Base-by-base conservation (phyloP, 2,113 vertebrate species). In the Aegypius monachus region DNA sequence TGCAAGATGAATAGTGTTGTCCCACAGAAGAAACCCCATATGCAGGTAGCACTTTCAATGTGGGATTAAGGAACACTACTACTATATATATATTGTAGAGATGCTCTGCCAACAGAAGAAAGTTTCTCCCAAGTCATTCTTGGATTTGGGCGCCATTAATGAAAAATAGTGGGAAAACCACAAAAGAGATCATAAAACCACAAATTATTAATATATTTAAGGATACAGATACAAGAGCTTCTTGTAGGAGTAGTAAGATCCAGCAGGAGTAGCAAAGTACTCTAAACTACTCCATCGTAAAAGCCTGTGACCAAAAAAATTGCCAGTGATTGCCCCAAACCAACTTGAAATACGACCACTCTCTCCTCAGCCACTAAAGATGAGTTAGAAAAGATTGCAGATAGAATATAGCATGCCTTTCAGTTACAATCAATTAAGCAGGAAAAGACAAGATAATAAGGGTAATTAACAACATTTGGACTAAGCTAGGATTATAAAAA, bases 381-480 rank as follows among this genome's bases (percentile, higher is more conserved):
- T 5, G 27, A 84, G 59, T 31, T 77, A 52, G 42, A 68, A 43
- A 79, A 71, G 38, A 40, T 5, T 22, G 34, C 15, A 50, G 71
- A 14, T 1, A 66, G 32, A 23, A 47, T 47, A 34, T 2, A 62
- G 11, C 7, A 55, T 12, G 42, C 70, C 55, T 84, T 90, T 58
- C 66, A 73, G 66, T 82, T 81, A 67, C 58, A 88, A 93, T 63
- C 74, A 95, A 90, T 94, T 78, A 81, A 95, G 22, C 81, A 61
- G 72, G 42, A 86, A 68, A 78, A 83, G 81, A 95, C 88, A 94
- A 95, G 91, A 90, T 91, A 96, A 93, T 94, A 61, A 86, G 78
- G 23, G 40, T 86, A 95, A 96, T 95, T 95, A 96, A 43, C 68
- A 70, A 13, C 55, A 19, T 67, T 68, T 48, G 34, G 70, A 81